Evolutionary conservation across 2,888 invertebrate genomes (phyloP).

Genomic region (Steinernema scapterisci): DNA sequence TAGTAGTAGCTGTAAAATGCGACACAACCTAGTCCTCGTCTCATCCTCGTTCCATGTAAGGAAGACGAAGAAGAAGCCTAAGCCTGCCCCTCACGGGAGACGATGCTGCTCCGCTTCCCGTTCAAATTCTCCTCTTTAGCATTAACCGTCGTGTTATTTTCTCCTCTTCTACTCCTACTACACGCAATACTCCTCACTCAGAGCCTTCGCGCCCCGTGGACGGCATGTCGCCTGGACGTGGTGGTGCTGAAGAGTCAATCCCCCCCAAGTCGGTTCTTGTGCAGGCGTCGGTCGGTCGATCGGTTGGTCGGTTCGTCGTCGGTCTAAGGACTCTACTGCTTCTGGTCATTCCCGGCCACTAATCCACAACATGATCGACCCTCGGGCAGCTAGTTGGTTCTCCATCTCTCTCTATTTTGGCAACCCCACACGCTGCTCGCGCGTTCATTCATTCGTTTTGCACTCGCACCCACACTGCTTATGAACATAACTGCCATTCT

Average conservation of each 20-base stretch:
- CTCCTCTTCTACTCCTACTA: background rate
- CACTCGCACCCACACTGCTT: background rate
- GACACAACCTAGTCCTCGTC: background rate
- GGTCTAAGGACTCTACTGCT: background rate
- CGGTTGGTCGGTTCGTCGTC: too few relatives aligned
- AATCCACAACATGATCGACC: slow-evolving; percentile 23
- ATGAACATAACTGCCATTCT: slow-evolving; percentile 17
- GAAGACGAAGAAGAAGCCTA: background rate
- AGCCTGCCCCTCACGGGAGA: background rate
- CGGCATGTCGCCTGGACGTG: slow-evolving; percentile 9
- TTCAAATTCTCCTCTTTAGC: slow-evolving; percentile 12
- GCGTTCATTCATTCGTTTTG: slow-evolving; percentile 8
- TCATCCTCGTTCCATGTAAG: background rate
- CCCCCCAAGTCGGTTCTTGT: background rate
- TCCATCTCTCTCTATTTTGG: background rate
- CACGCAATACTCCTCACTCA: slow-evolving; percentile 20
- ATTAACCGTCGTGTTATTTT: slow-evolving; percentile 17
- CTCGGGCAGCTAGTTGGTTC: background rate
- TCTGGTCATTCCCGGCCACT: slow-evolving; percentile 19
- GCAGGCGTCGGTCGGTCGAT: background rate
- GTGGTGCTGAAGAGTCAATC: slow-evolving; percentile 14
- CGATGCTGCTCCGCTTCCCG: background rate
- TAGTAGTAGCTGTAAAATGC: slow-evolving; percentile 15
- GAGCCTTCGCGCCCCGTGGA: slow-evolving; percentile 1
- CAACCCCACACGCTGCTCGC: background rate